phyloP scores from a whole-genome alignment of 2,797 vertebrate species.

The Macropus fuliginosus region DNA sequence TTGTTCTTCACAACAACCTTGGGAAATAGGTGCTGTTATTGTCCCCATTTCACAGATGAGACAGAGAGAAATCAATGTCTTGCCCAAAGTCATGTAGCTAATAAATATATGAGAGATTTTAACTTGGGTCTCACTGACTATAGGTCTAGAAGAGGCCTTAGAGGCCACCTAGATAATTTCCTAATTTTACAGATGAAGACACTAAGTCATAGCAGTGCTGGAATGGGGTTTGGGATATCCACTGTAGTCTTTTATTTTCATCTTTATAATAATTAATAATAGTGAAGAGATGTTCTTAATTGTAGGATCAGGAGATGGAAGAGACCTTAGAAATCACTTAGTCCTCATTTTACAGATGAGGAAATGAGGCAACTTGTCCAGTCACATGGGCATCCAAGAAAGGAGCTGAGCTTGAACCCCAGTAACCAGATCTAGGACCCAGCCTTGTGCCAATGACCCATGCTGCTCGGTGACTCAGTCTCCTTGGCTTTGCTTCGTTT shows the following conservation, averaged over 20 bases:
- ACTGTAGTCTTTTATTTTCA: slow-evolving; percentile 58
- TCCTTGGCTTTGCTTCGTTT: slow-evolving; percentile 10
- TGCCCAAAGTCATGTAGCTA: not conserved
- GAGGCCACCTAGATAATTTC: not conserved
- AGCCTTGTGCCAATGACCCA: not conserved
- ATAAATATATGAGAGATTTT: not conserved
- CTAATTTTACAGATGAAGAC: not conserved
- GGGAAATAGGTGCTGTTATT: not conserved
- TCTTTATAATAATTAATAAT: slow-evolving; percentile 45
- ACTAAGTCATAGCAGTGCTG: slow-evolving; percentile 26
- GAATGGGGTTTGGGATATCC: slow-evolving; percentile 38
- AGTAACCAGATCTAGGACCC: not conserved
- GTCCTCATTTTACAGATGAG: not conserved
- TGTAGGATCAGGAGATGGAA: not conserved
- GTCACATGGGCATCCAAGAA: not conserved
- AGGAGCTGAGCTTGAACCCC: not conserved
- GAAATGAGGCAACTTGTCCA: not conserved
- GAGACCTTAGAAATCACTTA: not conserved
- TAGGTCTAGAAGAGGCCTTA: not conserved
- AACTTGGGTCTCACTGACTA: not conserved
- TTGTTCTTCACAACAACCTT: not conserved
- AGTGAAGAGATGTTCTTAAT: slow-evolving; percentile 33
- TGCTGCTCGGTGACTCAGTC: not conserved
- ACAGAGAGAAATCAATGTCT: not conserved
- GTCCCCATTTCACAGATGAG: not conserved